These are phyloP conservation scores for Menidia beryllina DNA, from an alignment of 2,113 vertebrate genomes.

Conservation along the genomic window DNA sequence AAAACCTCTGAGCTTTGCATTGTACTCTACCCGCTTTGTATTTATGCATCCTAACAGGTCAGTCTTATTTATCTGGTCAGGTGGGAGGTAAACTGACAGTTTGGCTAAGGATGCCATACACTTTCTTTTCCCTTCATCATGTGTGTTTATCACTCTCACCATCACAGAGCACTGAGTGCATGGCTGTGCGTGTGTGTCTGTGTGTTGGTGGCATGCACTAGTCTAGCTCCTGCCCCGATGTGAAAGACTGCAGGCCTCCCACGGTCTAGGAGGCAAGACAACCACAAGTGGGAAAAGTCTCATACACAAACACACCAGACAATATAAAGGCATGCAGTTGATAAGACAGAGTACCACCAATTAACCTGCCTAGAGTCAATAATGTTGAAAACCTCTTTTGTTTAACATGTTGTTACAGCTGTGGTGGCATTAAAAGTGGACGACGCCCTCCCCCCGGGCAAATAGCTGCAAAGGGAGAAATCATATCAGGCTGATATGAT, in stretches of 20 bases:
- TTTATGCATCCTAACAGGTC: too few species aligned
- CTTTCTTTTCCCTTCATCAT: not conserved
- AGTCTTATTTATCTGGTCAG: constrained; percentile 25
- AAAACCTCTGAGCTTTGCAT: not conserved
- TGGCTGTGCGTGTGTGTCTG: constrained; percentile 1
- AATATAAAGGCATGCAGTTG: constrained; percentile 11
- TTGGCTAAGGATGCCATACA: constrained; percentile 1
- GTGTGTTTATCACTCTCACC: constrained; percentile 32
- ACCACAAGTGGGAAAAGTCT: constrained; percentile 79
- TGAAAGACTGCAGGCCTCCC: constrained; percentile 75
- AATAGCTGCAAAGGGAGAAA: not conserved
- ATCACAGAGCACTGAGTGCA: constrained; percentile 14
- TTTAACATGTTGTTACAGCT: too few species aligned
- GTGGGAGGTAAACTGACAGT: constrained; percentile 26
- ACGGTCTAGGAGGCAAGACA: constrained; percentile 68
- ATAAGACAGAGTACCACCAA: constrained; percentile 5
- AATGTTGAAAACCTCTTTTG: not conserved
- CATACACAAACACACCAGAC: constrained; percentile 16
- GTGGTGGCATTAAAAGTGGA: not conserved
- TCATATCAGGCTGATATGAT: not conserved
- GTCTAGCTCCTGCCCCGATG: constrained; percentile 47
- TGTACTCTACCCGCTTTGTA: not conserved
- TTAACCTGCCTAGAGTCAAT: not conserved
- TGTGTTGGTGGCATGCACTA: constrained; percentile 48
- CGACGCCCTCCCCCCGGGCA: not conserved